Evolutionary conservation across 2,797 vertebrate genomes (phyloP).

Genomic region (Zenarchopterus dispar): DNA sequence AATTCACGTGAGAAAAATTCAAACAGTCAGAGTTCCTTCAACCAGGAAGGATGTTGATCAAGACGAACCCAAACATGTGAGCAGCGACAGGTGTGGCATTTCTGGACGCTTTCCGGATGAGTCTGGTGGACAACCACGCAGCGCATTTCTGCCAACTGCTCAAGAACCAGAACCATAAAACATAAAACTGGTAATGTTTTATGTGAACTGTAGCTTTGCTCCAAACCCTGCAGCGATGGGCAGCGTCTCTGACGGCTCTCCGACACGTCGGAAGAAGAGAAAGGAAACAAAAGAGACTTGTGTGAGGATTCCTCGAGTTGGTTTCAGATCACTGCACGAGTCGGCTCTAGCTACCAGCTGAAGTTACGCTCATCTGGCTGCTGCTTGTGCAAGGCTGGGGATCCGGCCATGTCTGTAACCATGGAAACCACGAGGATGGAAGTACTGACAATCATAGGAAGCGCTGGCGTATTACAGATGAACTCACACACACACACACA

Average conservation of each 20-base stretch:
- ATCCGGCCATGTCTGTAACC: constrained; percentile 74
- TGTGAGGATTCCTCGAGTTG: constrained; percentile 36
- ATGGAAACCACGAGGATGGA: constrained; percentile 76
- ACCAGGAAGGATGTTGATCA: not conserved
- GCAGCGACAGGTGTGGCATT: constrained; percentile 22
- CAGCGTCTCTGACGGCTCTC: constrained; percentile 14
- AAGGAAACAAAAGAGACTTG: constrained; percentile 7
- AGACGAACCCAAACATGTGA: not conserved
- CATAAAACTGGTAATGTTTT: constrained; percentile 19
- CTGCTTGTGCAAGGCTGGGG: constrained; percentile 37
- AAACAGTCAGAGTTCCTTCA: constrained; percentile 13
- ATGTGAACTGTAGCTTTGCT: constrained; percentile 29
- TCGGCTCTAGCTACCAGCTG: constrained; percentile 36
- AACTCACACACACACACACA: constrained; percentile 15
- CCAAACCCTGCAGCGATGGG: constrained; percentile 1
- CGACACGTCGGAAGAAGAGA: constrained; percentile 1
- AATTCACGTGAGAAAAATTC: not conserved
- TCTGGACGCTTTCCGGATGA: not conserved
- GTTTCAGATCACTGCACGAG: constrained; percentile 42
- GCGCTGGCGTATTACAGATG: constrained; percentile 12
- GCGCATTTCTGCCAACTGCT: no score
- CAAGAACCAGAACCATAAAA: no score
- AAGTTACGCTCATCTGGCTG: constrained; percentile 53
- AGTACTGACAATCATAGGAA: constrained; percentile 35
- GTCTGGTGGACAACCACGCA: no score